Percentiles rank a stretch among this genome's conserved stretches.
phyloP scores from a whole-genome alignment of 37 sponge, comb jelly and placozoan genomes.

The Agelas oroides region DNA sequence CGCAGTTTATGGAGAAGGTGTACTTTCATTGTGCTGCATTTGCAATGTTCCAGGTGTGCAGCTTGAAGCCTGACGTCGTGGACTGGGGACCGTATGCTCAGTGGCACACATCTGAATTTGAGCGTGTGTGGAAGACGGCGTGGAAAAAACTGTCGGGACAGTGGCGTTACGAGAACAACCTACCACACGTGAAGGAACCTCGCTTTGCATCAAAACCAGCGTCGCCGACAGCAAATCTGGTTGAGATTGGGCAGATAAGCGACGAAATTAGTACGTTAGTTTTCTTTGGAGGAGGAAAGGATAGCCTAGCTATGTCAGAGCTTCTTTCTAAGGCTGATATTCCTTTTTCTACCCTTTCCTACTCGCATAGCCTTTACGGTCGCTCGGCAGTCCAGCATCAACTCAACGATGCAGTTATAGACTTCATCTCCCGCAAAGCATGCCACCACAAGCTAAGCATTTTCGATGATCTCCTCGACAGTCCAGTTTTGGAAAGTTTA shows the following conservation, averaged over 20 bases:
- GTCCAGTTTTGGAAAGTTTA: background rate
- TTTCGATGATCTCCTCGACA: background rate
- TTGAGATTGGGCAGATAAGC: background rate
- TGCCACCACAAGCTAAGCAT: constrained; percentile 14
- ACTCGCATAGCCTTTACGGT: constrained; percentile 5
- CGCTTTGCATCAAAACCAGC: background rate
- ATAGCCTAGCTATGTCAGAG: background rate
- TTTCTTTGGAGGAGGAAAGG: constrained; percentile 27
- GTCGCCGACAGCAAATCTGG: background rate
- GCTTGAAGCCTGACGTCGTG: background rate
- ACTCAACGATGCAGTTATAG: background rate
- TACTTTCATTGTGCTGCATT: constrained; percentile 14
- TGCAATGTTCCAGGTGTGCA: background rate
- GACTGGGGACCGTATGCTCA: constrained; percentile 22
- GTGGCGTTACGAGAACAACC: constrained; percentile 38
- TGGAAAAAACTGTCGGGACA: constrained; percentile 1
- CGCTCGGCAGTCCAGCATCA: background rate
- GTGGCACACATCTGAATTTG: constrained; percentile 17
- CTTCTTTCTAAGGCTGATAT: background rate
- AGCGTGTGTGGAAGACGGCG: constrained; percentile 8
- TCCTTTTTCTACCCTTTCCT: constrained; percentile 15
- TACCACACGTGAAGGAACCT: constrained; percentile 1
- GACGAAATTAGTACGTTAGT: background rate
- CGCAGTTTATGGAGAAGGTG: constrained; percentile 26
- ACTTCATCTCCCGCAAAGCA: background rate